These are phyloP conservation scores for Epistrophe eligans DNA, from an alignment of 2,888 invertebrate genomes.

Conservation along the genomic window DNA sequence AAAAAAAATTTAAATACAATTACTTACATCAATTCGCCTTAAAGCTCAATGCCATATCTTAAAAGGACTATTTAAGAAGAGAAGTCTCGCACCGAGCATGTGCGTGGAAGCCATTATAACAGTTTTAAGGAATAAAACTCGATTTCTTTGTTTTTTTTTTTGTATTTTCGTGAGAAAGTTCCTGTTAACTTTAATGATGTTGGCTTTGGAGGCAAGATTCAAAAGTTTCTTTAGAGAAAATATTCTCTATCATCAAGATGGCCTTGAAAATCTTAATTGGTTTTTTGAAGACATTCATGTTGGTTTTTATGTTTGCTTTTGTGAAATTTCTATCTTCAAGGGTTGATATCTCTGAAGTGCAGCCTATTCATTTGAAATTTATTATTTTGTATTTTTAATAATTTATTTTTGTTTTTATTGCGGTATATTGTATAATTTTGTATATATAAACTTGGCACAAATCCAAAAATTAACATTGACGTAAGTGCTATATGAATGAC, in stretches of 20 bases:
- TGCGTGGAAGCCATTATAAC: constrained; percentile 10
- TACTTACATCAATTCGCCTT: constrained; percentile 1
- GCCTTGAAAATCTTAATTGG: constrained; percentile 6
- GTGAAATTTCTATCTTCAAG: too few relatives aligned
- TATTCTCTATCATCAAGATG: neutral
- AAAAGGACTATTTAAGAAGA: neutral
- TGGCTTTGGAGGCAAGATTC: neutral
- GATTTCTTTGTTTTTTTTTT: constrained; percentile 11
- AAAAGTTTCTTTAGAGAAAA: neutral
- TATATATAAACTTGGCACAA: constrained; percentile 32
- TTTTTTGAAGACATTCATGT: neutral
- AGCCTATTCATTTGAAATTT: neutral
- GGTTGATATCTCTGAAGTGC: neutral
- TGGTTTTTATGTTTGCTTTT: neutral
- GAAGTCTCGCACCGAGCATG: constrained; percentile 8
- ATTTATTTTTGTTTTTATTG: neutral
- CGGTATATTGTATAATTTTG: neutral
- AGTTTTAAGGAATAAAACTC: constrained; percentile 1
- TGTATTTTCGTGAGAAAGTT: neutral
- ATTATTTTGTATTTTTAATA: too few relatives aligned
- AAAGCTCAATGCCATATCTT: constrained; percentile 7
- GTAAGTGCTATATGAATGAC: constrained; percentile 32
- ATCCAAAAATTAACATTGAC: constrained; percentile 26
- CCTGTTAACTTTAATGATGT: constrained; percentile 19
- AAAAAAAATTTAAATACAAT: constrained; percentile 5